phyloP scores from a whole-genome alignment of 2,888 invertebrate species.

The Imbricaverruca yamaguchii region DNA sequence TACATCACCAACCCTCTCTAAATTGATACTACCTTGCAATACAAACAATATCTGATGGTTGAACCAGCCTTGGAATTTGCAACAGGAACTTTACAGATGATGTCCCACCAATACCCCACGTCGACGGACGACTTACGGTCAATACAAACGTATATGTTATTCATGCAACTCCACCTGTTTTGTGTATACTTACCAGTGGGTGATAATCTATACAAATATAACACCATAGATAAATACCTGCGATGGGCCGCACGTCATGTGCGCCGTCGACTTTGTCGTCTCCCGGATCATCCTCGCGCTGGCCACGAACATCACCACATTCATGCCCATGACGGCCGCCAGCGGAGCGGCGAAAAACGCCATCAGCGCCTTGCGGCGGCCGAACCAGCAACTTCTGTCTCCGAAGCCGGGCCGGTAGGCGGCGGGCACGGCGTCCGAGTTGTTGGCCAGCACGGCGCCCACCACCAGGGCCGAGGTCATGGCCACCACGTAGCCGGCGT shows the following conservation, averaged over 20 bases:
- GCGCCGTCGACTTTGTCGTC: slow-evolving; percentile 39
- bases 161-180: too few relatives aligned
- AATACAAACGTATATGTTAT: too few relatives aligned
- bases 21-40: too few relatives aligned
- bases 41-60: too few relatives aligned
- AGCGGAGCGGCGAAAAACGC: slow-evolving; percentile 48
- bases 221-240: not conserved
- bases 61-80: too few relatives aligned
- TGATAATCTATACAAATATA: too few relatives aligned
- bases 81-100: too few relatives aligned
- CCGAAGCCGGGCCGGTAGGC: slow-evolving; percentile 45
- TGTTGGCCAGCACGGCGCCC: slow-evolving; percentile 39
- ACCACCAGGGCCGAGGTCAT: slow-evolving; percentile 40
- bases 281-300: slow-evolving; percentile 43
- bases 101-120: too few relatives aligned
- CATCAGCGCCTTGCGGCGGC: slow-evolving; percentile 45
- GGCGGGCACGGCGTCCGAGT: slow-evolving; percentile 30
- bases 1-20: too few relatives aligned
- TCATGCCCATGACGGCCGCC: slow-evolving; percentile 42
- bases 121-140: too few relatives aligned
- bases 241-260: slow-evolving; percentile 35
- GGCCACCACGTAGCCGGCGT: slow-evolving; percentile 43
- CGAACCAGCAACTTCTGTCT: slow-evolving; percentile 47
- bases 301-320: slow-evolving; percentile 43
- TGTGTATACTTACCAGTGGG: too few relatives aligned